phyloP scores from a whole-genome alignment of 2,888 invertebrate species.

The Allophyes oxyacanthae region DNA sequence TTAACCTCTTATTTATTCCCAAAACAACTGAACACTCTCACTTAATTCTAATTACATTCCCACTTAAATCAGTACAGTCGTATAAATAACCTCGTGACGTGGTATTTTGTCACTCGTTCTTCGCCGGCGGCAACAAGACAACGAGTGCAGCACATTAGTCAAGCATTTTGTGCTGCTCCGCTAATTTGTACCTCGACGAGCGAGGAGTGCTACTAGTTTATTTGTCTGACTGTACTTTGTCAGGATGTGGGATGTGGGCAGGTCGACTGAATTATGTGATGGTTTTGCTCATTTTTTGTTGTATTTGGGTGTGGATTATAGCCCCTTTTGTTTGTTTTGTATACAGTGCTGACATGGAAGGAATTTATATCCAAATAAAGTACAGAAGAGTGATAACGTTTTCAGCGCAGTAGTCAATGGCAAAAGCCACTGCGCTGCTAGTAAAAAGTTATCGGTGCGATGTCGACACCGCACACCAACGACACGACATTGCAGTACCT shows the following conservation, averaged over 20 bases:
- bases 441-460: no score
- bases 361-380: no score
- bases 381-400: no score
- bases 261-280: conserved; percentile 32
- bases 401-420: no score
- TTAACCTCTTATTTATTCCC: no score
- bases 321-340: conserved; percentile 3
- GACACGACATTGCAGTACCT: no score
- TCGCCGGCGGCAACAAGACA: conserved; percentile 38
- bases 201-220: conserved; percentile 50
- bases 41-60: conserved; percentile 13
- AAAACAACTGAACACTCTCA: background rate
- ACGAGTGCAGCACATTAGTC: conserved; percentile 48
- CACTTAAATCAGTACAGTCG: conserved; percentile 38
- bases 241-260: conserved; percentile 34
- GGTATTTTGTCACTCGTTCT: conserved; percentile 29
- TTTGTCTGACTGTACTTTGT: conserved; percentile 50
- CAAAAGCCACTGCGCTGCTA: no score
- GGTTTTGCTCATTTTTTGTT: conserved; percentile 36
- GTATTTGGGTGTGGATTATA: conserved; percentile 26
- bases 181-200: conserved; percentile 58
- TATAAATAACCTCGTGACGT: conserved; percentile 50
- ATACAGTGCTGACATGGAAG: background rate
- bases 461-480: no score
- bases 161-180: conserved; percentile 54